A percentile compares a stretch with the other conserved stretches of the same genome.
Evolutionary conservation across 2,888 invertebrate species (phyloP).

Genomic region (Myopa testacea): DNA sequence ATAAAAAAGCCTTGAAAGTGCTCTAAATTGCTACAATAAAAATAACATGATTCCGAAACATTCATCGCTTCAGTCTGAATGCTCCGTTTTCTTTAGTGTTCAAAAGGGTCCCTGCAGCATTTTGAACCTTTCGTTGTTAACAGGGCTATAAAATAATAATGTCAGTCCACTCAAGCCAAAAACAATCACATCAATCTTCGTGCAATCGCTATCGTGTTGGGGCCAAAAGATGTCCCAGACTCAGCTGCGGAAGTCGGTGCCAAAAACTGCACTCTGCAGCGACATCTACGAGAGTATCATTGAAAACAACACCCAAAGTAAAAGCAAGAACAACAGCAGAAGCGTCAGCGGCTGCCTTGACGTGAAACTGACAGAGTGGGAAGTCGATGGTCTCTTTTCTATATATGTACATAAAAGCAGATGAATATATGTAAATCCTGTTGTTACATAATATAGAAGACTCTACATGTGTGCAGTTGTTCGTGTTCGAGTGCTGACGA

Average conservation of each 20-base stretch:
- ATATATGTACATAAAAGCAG: too few species aligned
- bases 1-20: too few species aligned
- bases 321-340: background rate
- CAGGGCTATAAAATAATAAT: too few species aligned
- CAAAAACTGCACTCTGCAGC: background rate
- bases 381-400: background rate
- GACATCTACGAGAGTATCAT: background rate
- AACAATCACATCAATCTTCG: too few species aligned
- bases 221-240: background rate
- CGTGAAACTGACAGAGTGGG: background rate
- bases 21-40: too few species aligned
- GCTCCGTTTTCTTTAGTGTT: background rate
- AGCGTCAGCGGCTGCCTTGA: background rate
- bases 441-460: too few species aligned
- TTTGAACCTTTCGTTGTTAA: too few species aligned
- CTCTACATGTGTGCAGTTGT: background rate
- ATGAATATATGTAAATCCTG: too few species aligned
- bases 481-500: background rate
- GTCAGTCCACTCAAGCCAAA: too few species aligned
- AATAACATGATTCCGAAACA: background rate
- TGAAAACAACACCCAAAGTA: slow-evolving; percentile 2
- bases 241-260: background rate
- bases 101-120: too few species aligned
- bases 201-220: too few species aligned
- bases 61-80: background rate